These are phyloP conservation scores for Calypte anna DNA, from an alignment of 2,113 vertebrate species.

Conservation along the genomic window DNA sequence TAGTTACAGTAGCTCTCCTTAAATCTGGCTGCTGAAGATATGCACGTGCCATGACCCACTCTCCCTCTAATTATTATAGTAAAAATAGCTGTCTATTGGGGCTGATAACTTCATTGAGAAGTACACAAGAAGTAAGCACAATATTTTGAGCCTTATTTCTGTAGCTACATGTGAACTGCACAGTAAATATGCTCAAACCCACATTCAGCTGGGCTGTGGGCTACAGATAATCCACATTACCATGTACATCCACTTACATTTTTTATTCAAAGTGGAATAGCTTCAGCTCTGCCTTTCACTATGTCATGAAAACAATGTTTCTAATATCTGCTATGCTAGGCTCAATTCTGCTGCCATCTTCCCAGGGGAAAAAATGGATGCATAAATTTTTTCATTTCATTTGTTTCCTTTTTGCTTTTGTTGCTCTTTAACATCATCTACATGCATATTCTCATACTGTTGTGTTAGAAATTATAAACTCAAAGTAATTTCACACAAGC, in stretches of 20 bases:
- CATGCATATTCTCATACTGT: neutral
- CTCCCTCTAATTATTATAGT: neutral
- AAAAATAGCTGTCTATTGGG: neutral
- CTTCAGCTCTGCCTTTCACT: neutral
- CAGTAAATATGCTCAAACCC: neutral
- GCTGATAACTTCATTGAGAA: neutral
- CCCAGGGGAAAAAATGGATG: neutral
- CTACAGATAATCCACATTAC: neutral
- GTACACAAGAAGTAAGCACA: neutral
- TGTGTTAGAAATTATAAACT: neutral
- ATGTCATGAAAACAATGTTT: neutral
- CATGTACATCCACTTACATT: neutral
- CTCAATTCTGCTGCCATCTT: rapidly evolving
- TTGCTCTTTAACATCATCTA: neutral
- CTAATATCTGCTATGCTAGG: neutral
- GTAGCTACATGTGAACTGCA: neutral
- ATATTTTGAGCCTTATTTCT: neutral
- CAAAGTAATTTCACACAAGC: neutral
- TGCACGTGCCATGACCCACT: neutral
- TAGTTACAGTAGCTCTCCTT: neutral
- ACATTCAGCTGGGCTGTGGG: neutral
- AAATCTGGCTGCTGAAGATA: neutral
- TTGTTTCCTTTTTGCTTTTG: neutral
- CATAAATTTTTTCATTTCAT: rapidly evolving
- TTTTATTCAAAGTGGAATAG: neutral